Percentiles rank a stretch among this genome's conserved stretches.
Conservation (phyloP, 2,113 vertebrate species). For the Hippocampus zosterae region DNA sequence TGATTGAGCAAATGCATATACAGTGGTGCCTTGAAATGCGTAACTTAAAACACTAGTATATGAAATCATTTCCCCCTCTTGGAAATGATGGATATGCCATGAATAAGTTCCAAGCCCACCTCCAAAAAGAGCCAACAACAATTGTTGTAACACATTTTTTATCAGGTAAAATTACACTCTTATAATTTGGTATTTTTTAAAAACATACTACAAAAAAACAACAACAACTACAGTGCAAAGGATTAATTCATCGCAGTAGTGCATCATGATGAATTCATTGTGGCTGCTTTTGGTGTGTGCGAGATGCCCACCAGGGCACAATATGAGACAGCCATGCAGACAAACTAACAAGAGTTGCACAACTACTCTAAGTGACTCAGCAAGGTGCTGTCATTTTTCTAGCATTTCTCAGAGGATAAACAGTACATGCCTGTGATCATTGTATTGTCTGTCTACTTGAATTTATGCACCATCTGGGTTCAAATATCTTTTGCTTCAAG, state of each 20-base stretch:
- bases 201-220: not conserved
- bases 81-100: too few relatives aligned
- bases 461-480: too few relatives aligned
- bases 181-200: not conserved
- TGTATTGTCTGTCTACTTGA: too few relatives aligned
- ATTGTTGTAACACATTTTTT: not conserved
- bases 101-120: too few relatives aligned
- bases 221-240: too few relatives aligned
- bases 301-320: not conserved
- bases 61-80: not conserved
- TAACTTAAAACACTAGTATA: not conserved
- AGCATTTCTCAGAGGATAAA: too few relatives aligned
- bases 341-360: not conserved
- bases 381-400: not conserved
- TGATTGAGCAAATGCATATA: not conserved
- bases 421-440: too few relatives aligned
- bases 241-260: too few relatives aligned
- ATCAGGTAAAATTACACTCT: not conserved
- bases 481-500: too few relatives aligned
- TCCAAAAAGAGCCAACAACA: not conserved
- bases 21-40: not conserved
- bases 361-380: not conserved
- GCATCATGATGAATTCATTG: too few relatives aligned
- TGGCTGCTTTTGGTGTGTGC: not conserved
- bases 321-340: not conserved